phyloP scores from a whole-genome alignment of 2,113 vertebrate species.

The Carassius carassius region DNA sequence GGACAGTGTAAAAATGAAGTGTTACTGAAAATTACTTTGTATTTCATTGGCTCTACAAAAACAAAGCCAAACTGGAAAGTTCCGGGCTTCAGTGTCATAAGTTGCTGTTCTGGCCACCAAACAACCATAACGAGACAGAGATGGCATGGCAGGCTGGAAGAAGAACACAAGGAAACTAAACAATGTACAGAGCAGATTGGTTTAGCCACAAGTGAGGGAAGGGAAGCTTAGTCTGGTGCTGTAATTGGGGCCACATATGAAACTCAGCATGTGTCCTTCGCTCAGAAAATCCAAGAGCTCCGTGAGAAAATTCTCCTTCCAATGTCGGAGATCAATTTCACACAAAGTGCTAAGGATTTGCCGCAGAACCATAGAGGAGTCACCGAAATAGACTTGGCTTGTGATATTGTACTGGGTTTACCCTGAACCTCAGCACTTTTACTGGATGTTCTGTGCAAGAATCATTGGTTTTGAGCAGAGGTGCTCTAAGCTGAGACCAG shows the following conservation, averaged over 20 bases:
- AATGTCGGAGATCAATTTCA: constrained; percentile 75
- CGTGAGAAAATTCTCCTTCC: constrained; percentile 66
- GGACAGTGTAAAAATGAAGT: not conserved
- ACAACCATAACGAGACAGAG: constrained; percentile 59
- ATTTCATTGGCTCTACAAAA: not conserved
- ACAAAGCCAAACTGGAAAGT: constrained; percentile 31
- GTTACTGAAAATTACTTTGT: not conserved
- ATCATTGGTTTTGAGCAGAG: constrained; percentile 64
- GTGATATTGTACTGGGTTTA: constrained; percentile 73
- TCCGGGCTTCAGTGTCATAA: constrained; percentile 60
- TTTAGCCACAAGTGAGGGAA: constrained; percentile 67
- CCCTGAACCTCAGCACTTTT: constrained; percentile 61
- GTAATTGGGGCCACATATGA: constrained; percentile 68
- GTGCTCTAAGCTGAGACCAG: constrained; percentile 61
- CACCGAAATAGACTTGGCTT: constrained; percentile 71
- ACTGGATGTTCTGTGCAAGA: constrained; percentile 57
- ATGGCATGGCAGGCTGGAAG: constrained; percentile 70
- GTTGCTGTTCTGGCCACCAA: constrained; percentile 68
- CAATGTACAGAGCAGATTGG: constrained; percentile 72
- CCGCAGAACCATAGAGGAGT: constrained; percentile 64
- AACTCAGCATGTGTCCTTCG: constrained; percentile 66
- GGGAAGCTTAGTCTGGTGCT: constrained; percentile 60
- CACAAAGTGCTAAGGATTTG: constrained; percentile 70
- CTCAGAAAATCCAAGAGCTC: constrained; percentile 52
- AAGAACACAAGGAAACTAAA: constrained; percentile 70